Conservation (phyloP, 2,888 invertebrate species). For the Dolichopus griseipennis region DNA sequence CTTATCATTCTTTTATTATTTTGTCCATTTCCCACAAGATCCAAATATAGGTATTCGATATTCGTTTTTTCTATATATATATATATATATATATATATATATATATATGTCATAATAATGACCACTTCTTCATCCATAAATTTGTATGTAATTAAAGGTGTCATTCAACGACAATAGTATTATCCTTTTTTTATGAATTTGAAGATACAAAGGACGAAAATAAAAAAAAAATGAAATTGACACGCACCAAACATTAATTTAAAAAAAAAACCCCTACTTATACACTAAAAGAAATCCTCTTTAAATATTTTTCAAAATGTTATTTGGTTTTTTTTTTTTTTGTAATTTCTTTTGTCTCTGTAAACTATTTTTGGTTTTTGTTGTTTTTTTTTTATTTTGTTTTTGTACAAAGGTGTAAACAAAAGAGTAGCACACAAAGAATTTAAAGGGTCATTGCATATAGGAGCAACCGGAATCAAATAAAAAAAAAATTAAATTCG, state of each 20-base stretch:
- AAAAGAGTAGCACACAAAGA: background rate
- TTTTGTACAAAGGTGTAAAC: background rate
- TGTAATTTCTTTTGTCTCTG: too few relatives aligned
- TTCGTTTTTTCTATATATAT: too few relatives aligned
- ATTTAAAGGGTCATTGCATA: background rate
- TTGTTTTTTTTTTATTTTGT: background rate
- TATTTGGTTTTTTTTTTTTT: too few relatives aligned
- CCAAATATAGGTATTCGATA: too few relatives aligned
- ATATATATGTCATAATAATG: conserved; percentile 1
- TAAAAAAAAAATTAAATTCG: too few relatives aligned
- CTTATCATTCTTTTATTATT: too few relatives aligned
- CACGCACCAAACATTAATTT: conserved; percentile 1
- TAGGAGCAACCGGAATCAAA: too few relatives aligned
- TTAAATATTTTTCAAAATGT: background rate
- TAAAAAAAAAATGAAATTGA: background rate
- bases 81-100: background rate
- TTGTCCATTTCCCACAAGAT: too few relatives aligned
- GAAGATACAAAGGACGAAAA: background rate
- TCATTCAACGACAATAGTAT: background rate
- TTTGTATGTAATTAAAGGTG: conserved; percentile 1
- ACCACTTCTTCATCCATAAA: background rate
- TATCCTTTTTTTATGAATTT: background rate
- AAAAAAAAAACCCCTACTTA: background rate
- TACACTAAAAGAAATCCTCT: background rate
- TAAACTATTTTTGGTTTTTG: background rate